Conservation (phyloP, 2,888 invertebrate species). For the Noctua janthe region DNA sequence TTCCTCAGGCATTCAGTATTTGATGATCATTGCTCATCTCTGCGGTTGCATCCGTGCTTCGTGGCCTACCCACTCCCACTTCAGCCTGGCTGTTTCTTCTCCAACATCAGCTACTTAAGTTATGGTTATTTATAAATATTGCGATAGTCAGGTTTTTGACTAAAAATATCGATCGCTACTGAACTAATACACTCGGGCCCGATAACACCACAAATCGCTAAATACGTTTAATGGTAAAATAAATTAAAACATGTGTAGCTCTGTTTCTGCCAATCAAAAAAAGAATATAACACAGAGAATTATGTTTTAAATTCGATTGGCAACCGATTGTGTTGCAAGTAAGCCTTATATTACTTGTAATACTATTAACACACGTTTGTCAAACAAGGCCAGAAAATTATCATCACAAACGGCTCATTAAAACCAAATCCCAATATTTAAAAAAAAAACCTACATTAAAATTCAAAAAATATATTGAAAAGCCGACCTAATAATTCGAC, state of each 20-base stretch:
- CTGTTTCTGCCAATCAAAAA: background rate
- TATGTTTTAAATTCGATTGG: background rate
- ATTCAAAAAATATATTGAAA: constrained; percentile 46
- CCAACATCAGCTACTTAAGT: too few relatives aligned
- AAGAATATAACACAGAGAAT: background rate
- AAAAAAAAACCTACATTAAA: constrained; percentile 14
- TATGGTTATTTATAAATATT: background rate
- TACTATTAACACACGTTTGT: background rate
- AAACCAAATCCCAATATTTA: background rate
- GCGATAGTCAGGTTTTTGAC: background rate
- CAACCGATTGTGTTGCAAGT: background rate
- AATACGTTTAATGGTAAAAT: background rate
- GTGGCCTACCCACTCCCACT: too few relatives aligned
- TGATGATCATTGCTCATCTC: too few relatives aligned
- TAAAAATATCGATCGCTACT: background rate
- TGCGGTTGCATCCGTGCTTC: too few relatives aligned
- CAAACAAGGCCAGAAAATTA: constrained; percentile 7
- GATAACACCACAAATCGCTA: background rate
- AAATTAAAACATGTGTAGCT: background rate
- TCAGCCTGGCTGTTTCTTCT: too few relatives aligned
- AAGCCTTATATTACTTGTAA: background rate
- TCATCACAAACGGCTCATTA: constrained; percentile 30
- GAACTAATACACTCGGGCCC: background rate
- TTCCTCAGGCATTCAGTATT: too few relatives aligned
- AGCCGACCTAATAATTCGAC: constrained; percentile 47